Percentiles rank a stretch among this genome's conserved stretches.
Evolutionary conservation across 2,797 vertebrate genomes (phyloP).

Genomic region (Sphenodon punctatus): DNA sequence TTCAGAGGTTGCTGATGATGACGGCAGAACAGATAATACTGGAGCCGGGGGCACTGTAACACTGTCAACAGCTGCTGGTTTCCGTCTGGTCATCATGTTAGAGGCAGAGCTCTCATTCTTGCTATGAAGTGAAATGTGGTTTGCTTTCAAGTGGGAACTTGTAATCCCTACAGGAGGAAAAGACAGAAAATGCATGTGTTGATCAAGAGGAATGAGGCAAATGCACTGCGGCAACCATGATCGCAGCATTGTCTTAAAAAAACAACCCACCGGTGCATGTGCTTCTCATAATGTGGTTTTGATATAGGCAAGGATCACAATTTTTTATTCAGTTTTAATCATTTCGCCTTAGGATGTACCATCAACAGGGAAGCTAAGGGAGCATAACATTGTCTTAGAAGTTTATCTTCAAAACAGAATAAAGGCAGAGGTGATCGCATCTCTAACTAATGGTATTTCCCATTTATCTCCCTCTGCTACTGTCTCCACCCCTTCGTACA

Average conservation of each 20-base stretch:
- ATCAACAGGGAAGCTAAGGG: neutral
- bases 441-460: neutral
- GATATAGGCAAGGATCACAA: neutral
- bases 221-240: neutral
- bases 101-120: slow-evolving; percentile 75
- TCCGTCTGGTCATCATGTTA: slow-evolving; percentile 78
- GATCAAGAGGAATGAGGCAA: neutral
- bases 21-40: slow-evolving; percentile 78
- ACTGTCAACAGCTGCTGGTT: slow-evolving; percentile 73
- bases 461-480: neutral
- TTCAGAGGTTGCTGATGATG: slow-evolving; percentile 73
- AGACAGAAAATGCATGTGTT: neutral
- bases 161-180: slow-evolving; percentile 67
- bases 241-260: accelerated
- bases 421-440: neutral
- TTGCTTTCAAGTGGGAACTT: slow-evolving; percentile 80
- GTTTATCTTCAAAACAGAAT: neutral
- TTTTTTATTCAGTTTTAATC: neutral
- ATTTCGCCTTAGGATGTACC: neutral
- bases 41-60: slow-evolving; percentile 67
- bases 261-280: neutral
- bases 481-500: neutral
- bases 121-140: slow-evolving; percentile 73
- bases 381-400: neutral
- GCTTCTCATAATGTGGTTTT: neutral